Conservation (phyloP, 1,140 invertebrate species). For the Diorhabda sublineata region DNA sequence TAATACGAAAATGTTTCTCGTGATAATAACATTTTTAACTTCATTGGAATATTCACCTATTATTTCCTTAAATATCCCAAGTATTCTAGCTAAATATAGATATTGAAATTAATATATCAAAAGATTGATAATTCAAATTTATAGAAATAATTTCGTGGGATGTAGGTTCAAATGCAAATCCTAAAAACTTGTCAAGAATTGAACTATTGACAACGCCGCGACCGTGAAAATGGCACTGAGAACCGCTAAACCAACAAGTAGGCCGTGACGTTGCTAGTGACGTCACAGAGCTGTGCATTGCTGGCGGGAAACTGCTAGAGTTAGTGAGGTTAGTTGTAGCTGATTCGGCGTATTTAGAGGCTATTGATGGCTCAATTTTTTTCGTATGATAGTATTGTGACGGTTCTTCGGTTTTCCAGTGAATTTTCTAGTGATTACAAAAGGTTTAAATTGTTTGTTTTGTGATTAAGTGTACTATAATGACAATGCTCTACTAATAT, state of each 20-base stretch:
- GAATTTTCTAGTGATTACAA: not conserved
- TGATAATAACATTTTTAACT: too few relatives aligned
- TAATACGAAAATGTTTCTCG: too few relatives aligned
- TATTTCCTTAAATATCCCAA: too few relatives aligned
- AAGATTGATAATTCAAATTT: too few relatives aligned
- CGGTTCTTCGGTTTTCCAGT: not conserved
- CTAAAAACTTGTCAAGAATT: too few relatives aligned
- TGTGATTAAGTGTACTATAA: not conserved
- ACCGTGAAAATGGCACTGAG: not conserved
- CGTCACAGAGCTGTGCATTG: not conserved
- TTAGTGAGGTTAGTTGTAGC: conserved; percentile 2
- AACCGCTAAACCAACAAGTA: conserved; percentile 1
- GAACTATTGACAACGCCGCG: not conserved
- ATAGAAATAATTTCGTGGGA: too few relatives aligned
- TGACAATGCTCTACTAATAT: not conserved
- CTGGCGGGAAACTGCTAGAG: not conserved
- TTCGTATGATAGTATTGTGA: not conserved
- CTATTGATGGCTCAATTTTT: not conserved
- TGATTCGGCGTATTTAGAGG: not conserved
- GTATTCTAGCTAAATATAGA: too few relatives aligned
- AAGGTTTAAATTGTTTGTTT: not conserved
- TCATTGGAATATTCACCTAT: too few relatives aligned
- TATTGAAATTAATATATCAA: too few relatives aligned
- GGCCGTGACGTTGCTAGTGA: not conserved
- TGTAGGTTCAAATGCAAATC: too few relatives aligned